A percentile compares a stretch with the other conserved stretches of the same genome.
Conservation (phyloP, 2,113 vertebrate genomes). For the Leucopsar rothschildi region DNA sequence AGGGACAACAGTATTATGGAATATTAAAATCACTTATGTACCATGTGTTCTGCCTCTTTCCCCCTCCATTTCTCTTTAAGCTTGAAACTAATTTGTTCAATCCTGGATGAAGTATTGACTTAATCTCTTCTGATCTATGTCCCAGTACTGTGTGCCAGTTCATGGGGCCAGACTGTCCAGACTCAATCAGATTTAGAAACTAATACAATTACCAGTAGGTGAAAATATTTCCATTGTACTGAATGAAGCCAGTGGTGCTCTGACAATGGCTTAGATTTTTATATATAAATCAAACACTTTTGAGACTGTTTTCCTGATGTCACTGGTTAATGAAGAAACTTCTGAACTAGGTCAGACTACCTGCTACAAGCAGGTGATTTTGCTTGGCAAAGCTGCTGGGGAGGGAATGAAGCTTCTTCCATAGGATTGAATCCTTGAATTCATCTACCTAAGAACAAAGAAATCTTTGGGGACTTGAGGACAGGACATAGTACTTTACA, state of each 20-base stretch:
- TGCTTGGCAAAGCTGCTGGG: neutral
- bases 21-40: neutral
- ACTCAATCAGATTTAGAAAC: slow-evolving; percentile 34
- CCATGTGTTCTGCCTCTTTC: neutral
- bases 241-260: neutral
- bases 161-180: neutral
- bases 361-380: neutral
- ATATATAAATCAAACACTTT: neutral
- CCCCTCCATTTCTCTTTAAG: neutral
- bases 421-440: neutral
- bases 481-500: neutral
- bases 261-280: neutral
- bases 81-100: slow-evolving; percentile 8
- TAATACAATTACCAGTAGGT: slow-evolving; percentile 19
- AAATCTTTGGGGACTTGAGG: neutral
- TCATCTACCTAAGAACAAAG: neutral
- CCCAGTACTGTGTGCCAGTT: neutral
- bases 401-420: neutral
- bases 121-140: slow-evolving; percentile 18
- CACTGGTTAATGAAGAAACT: neutral
- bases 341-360: neutral
- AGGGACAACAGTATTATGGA: neutral
- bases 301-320: neutral
- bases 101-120: slow-evolving; percentile 3
- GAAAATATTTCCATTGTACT: slow-evolving; percentile 11